phyloP scores from a whole-genome alignment of 2,113 vertebrate species.

The Prietella phreatophila region DNA sequence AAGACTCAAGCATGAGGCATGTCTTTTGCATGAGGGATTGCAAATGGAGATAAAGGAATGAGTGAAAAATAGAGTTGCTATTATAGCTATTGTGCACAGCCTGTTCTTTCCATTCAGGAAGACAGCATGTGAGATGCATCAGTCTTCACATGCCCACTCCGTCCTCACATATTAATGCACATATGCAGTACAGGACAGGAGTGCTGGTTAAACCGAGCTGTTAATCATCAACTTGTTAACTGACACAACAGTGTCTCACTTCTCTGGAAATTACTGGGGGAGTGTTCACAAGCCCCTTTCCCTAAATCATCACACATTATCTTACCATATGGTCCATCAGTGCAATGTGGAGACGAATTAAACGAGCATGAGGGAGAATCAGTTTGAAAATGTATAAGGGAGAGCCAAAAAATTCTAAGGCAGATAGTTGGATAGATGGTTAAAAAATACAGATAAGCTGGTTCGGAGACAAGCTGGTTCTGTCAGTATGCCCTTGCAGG shows the following conservation, averaged over 20 bases:
- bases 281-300: not conserved
- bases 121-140: conserved; percentile 34
- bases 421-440: not conserved
- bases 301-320: not conserved
- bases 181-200: not conserved
- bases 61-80: not conserved
- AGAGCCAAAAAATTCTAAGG: not conserved
- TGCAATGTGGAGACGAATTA: not conserved
- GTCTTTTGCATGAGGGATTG: not conserved
- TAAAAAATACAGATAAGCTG: not conserved
- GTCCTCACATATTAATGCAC: conserved; percentile 9
- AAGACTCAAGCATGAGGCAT: not conserved
- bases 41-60: not conserved
- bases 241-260: not conserved
- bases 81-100: conserved; percentile 17
- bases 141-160: conserved; percentile 35
- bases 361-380: conserved; percentile 1
- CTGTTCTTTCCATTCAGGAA: conserved; percentile 43
- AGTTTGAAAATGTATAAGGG: not conserved
- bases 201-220: not conserved
- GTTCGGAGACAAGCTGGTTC: not conserved
- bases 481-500: not conserved
- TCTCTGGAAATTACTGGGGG: not conserved
- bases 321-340: not conserved
- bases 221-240: conserved; percentile 7